Base-by-base conservation (phyloP, 2,797 vertebrate genomes). In the Psittacula echo region DNA sequence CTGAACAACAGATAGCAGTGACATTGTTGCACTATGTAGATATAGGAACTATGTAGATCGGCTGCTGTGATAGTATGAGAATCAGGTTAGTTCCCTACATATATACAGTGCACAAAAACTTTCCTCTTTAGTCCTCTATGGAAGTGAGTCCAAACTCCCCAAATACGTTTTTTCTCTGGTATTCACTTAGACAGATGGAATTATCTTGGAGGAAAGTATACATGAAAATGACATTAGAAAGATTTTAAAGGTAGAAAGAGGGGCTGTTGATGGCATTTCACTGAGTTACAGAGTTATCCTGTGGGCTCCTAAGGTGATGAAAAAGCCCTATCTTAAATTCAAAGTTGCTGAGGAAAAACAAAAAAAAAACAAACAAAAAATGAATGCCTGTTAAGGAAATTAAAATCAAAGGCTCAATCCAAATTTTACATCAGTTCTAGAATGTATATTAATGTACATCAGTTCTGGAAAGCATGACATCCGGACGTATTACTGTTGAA, bases 51-150 rank as follows among this genome's bases (percentile, higher is more conserved):
- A 39, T 18, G 13, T 9, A 80, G 41, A 56, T 51, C 8, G 39
- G 19, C n/a, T 58, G 5, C 27, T 61, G 30, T 48, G 24, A 62
- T 1, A 51, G 4, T 19, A 30, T 32, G 26, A 42, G 15, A 76
- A 47, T 18, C 3, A 26, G 4, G 15, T 76, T 47, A 29, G 6
- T 23, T 74, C 54, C 48, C 44, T 42, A 45, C 0, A 0, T 34
- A 7, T 11, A 37, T 17, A 34, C 10, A 19, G 8, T 27, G 11
- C 20, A 29, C 4, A 50, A 39, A 34, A 78, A 34, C 3, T 30
- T 45, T 50, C 21, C 17, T 74, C 41, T 62, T 64, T 60, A 0
- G 2, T 68, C 4, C 13, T 50, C 0, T 9, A 12, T 20, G 11
- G 11, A 21, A 27, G 27, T 75, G 11, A 17, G 13, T 45, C 56